Conservation (phyloP, 1,140 invertebrate genomes). For the Parapsyche elsis region DNA sequence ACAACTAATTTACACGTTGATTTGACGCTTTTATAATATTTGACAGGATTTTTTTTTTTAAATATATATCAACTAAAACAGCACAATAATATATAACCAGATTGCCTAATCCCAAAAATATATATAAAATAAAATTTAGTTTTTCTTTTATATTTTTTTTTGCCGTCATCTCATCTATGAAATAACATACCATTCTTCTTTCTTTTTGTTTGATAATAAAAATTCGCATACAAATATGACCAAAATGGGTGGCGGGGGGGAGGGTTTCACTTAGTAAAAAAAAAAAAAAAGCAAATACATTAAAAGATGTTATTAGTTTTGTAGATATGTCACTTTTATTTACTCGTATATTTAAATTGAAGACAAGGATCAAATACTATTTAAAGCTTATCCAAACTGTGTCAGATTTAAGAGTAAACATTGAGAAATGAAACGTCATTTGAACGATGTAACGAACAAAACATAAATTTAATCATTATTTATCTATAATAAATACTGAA, state of each 20-base stretch:
- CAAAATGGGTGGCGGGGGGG: too few relatives aligned
- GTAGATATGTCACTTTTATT: conserved; percentile 19
- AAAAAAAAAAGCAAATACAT: background rate
- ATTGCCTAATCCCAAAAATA: conserved; percentile 9
- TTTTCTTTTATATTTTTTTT: background rate
- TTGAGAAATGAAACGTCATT: too few relatives aligned
- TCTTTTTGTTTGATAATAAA: background rate
- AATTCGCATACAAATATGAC: too few relatives aligned
- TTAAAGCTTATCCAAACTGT: conserved; percentile 4
- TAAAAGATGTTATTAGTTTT: conserved; percentile 7
- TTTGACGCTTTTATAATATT: background rate
- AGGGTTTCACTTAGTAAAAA: too few relatives aligned
- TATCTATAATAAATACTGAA: too few relatives aligned
- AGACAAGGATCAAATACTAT: conserved; percentile 22
- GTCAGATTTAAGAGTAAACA: background rate
- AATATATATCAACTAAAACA: conserved; percentile 18
- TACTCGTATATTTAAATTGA: background rate
- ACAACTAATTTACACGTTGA: conserved; percentile 8
- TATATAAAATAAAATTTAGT: background rate
- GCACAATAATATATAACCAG: conserved; percentile 8
- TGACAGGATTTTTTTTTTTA: background rate
- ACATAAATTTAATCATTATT: too few relatives aligned
- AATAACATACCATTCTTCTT: background rate
- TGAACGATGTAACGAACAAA: too few relatives aligned
- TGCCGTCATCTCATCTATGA: background rate